Conservation (phyloP, 64 coral and sea anemone genomes). For the Hydrozoanthus tunicans region DNA sequence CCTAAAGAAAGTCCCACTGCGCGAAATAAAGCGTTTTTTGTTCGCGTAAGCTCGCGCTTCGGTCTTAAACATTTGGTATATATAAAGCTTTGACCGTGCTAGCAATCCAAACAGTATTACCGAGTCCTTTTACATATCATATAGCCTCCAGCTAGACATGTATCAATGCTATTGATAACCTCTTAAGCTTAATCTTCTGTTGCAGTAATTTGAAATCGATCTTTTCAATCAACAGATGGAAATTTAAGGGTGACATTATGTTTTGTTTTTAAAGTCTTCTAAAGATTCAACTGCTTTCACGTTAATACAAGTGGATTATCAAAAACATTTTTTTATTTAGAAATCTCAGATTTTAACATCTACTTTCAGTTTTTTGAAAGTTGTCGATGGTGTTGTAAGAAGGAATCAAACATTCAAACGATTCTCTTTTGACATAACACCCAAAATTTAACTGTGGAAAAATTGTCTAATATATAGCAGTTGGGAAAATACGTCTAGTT, state of each 20-base stretch:
- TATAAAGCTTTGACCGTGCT: not conserved
- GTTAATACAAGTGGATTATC: not conserved
- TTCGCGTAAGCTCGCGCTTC: not conserved
- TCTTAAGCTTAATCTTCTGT: slow-evolving; percentile 34
- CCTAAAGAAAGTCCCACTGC: too few relatives aligned
- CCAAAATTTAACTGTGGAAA: too few relatives aligned
- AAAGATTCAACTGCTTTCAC: not conserved
- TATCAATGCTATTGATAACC: slow-evolving; percentile 53
- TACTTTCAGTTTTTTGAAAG: too few relatives aligned
- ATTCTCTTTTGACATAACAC: too few relatives aligned
- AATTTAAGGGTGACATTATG: not conserved
- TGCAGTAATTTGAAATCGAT: slow-evolving; percentile 46
- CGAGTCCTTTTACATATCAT: not conserved
- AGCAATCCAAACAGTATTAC: not conserved
- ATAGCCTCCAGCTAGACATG: slow-evolving; percentile 41
- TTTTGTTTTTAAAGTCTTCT: not conserved
- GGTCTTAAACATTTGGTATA: slow-evolving; percentile 7
- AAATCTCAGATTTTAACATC: too few relatives aligned
- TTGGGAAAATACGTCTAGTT: too few relatives aligned
- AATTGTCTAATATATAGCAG: too few relatives aligned
- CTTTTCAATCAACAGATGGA: slow-evolving; percentile 43
- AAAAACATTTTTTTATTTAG: not conserved
- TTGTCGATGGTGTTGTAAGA: too few relatives aligned
- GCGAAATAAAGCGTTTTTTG: not conserved
- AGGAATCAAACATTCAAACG: too few relatives aligned